Evolutionary conservation across 35 echinoderm and acorn worm genomes (phyloP).

Genomic region (Diadema setosum): DNA sequence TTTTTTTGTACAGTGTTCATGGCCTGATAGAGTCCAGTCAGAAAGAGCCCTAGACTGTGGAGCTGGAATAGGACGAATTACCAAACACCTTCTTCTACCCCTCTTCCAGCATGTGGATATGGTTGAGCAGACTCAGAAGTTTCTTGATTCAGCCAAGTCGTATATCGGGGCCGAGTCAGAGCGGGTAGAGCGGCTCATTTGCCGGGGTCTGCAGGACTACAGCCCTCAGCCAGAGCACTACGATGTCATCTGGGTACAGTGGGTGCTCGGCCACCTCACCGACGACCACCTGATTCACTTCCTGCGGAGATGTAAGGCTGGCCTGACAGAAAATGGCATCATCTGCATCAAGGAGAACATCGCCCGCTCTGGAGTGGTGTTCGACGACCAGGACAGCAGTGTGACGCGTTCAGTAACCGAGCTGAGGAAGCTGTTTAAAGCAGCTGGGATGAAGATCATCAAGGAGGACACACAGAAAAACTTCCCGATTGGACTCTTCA

Average conservation of each 20-base stretch:
- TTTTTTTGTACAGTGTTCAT: conserved; percentile 45
- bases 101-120: conserved; percentile 82
- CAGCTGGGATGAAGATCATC: conserved; percentile 55
- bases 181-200: conserved; percentile 64
- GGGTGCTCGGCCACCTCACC: conserved; percentile 88
- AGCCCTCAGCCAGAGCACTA: conserved; percentile 62
- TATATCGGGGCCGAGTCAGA: conserved; percentile 41
- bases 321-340: conserved; percentile 66
- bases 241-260: conserved; percentile 96
- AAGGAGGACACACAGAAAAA: conserved; percentile 73
- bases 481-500: conserved; percentile 72
- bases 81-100: conserved; percentile 80
- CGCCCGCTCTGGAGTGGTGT: conserved; percentile 51
- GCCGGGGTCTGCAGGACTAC: conserved; percentile 77
- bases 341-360: conserved; percentile 94
- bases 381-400: conserved; percentile 95
- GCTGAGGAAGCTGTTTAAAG: conserved; percentile 57
- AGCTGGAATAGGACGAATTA: conserved; percentile 81
- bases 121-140: conserved; percentile 78
- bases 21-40: conserved; percentile 62
- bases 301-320: conserved; percentile 69
- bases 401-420: conserved; percentile 69
- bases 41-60: conserved; percentile 88
- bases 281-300: conserved; percentile 86
- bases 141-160: conserved; percentile 61